These are phyloP conservation scores for Caerostris darwini DNA, from an alignment of 1,140 invertebrate species.

Conservation along the genomic window DNA sequence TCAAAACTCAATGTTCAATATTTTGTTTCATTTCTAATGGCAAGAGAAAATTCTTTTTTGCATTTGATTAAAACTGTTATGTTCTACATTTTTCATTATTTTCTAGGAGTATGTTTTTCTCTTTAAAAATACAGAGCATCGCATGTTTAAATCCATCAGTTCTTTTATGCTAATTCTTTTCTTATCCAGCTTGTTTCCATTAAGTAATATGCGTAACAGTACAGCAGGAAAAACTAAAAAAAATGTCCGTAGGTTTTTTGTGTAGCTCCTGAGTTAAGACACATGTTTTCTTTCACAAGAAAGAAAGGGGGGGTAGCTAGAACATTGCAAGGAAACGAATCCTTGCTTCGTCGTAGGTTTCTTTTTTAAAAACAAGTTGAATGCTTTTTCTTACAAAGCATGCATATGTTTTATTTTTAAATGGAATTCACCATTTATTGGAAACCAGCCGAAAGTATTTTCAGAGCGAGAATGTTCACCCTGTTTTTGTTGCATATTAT, in stretches of 20 bases:
- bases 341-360: not conserved
- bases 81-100: no score
- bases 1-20: no score
- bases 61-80: no score
- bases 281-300: slow-evolving; percentile 10
- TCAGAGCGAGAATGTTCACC: not conserved
- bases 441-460: slow-evolving; percentile 14
- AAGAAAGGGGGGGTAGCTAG: no score
- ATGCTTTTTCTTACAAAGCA: slow-evolving; percentile 21
- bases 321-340: not conserved
- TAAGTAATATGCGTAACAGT: not conserved
- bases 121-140: no score
- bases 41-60: no score
- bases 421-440: not conserved
- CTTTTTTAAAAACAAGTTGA: not conserved
- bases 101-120: no score
- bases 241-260: not conserved
- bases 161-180: not conserved
- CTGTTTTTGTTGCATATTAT: not conserved
- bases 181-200: not conserved
- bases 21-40: no score
- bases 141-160: not conserved
- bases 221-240: not conserved
- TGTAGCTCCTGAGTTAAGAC: not conserved
- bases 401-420: slow-evolving; percentile 3